A percentile compares a stretch with the other conserved stretches of the same genome.
Evolutionary conservation across 1,140 invertebrate genomes (phyloP).

Genomic region (Apis florea): DNA sequence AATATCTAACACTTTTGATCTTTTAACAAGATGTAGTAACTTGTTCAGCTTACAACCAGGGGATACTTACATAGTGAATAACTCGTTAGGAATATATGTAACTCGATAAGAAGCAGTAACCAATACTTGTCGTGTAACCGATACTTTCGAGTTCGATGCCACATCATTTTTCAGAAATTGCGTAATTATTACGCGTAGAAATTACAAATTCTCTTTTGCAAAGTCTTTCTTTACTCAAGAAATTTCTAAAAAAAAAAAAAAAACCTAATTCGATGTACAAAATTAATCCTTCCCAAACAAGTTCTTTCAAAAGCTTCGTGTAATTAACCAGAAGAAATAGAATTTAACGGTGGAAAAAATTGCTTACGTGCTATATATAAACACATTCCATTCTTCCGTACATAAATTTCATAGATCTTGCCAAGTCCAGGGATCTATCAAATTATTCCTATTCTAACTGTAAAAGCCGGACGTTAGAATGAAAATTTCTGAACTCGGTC

Average conservation of each 20-base stretch:
- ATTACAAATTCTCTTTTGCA: no score
- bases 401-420: not conserved
- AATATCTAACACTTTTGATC: not conserved
- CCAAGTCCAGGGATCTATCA: not conserved
- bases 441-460: slow-evolving; percentile 4
- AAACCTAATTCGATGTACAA: no score
- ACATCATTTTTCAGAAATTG: not conserved
- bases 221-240: no score
- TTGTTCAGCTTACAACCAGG: not conserved
- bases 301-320: no score
- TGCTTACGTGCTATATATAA: no score
- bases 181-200: not conserved
- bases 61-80: not conserved
- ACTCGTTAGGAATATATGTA: not conserved
- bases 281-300: no score
- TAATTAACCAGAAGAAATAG: not conserved
- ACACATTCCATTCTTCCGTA: no score
- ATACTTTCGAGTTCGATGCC: slow-evolving; percentile 20
- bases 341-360: not conserved
- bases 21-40: not conserved
- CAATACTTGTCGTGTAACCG: not conserved
- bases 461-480: not conserved
- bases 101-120: not conserved
- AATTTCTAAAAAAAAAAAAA: no score
- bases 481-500: not conserved